Evolutionary conservation across 2,113 vertebrate genomes (phyloP).

Genomic region (Telmatochromis bifrenatus): DNA sequence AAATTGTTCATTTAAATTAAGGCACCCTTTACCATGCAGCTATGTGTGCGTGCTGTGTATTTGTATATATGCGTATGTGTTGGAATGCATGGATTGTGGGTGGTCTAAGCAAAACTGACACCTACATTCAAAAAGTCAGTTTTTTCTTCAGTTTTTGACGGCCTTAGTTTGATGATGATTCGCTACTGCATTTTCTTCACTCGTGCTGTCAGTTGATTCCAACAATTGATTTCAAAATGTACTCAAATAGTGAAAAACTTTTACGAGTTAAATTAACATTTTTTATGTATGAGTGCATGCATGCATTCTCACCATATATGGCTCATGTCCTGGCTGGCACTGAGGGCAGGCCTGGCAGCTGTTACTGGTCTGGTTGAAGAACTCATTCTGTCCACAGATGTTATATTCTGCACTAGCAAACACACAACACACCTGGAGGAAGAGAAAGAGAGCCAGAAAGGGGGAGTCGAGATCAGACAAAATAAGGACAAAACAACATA

Average conservation of each 20-base stretch:
- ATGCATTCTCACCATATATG: constrained; percentile 82
- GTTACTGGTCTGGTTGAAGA: constrained; percentile 91
- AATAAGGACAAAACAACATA: neutral
- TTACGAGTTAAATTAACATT: neutral
- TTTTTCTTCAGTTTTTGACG: neutral
- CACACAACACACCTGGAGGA: constrained; percentile 79
- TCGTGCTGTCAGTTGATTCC: neutral
- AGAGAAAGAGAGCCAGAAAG: neutral
- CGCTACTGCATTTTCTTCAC: neutral
- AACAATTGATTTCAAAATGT: neutral
- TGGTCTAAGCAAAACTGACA: constrained; percentile 21
- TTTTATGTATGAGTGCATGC: neutral
- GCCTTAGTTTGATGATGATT: neutral
- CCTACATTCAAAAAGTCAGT: neutral
- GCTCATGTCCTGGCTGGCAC: constrained; percentile 91
- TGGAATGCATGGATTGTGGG: neutral
- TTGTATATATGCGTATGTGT: neutral
- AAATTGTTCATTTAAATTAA: constrained; percentile 39
- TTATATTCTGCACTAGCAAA: constrained; percentile 81
- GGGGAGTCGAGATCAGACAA: neutral
- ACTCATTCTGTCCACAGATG: constrained; percentile 93
- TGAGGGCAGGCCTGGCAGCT: constrained; percentile 89
- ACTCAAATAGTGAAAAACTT: neutral
- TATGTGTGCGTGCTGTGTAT: neutral
- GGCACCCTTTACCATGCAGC: constrained; percentile 14